phyloP scores from a whole-genome alignment of 2,888 invertebrate genomes.

The Platycheirus rosarum region DNA sequence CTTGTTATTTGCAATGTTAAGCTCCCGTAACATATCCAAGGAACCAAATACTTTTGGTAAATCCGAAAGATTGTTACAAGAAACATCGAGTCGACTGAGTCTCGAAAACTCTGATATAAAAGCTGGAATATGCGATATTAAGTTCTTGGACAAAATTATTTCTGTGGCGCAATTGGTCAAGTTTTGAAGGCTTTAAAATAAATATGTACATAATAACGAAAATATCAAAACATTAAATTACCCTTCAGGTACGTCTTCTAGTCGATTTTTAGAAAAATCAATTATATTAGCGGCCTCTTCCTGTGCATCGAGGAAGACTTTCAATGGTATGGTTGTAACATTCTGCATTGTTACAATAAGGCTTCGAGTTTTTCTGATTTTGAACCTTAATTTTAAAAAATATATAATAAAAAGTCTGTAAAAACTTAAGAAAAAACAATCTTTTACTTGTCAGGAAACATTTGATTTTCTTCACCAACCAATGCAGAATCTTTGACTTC shows the following conservation, averaged over 20 bases:
- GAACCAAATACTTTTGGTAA: slow-evolving; percentile 86
- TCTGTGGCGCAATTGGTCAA: slow-evolving; percentile 85
- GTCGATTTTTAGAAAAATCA: slow-evolving; percentile 92
- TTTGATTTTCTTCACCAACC: slow-evolving; percentile 79
- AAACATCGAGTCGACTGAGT: slow-evolving; percentile 88
- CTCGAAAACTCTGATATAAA: slow-evolving; percentile 86
- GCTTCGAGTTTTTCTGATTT: slow-evolving; percentile 84
- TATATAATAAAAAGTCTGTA: neutral
- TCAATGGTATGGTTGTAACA: slow-evolving; percentile 86
- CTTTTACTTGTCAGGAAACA: slow-evolving; percentile 85
- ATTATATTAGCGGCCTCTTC: slow-evolving; percentile 89
- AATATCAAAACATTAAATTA: slow-evolving; percentile 79
- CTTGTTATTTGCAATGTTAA: slow-evolving; percentile 92
- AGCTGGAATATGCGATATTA: slow-evolving; percentile 85
- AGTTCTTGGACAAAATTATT: slow-evolving; percentile 88
- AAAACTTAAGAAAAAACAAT: neutral
- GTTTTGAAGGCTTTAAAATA: slow-evolving; percentile 82
- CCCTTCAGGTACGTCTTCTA: slow-evolving; percentile 88
- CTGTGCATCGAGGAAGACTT: slow-evolving; percentile 88
- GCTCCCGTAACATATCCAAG: slow-evolving; percentile 88
- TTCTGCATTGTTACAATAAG: slow-evolving; percentile 83
- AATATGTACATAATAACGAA: neutral
- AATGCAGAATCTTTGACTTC: slow-evolving; percentile 79
- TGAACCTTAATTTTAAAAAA: slow-evolving; percentile 82
- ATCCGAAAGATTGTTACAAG: slow-evolving; percentile 87